phyloP scores from a whole-genome alignment of 2,888 invertebrate genomes.

The Morpho deidamia region DNA sequence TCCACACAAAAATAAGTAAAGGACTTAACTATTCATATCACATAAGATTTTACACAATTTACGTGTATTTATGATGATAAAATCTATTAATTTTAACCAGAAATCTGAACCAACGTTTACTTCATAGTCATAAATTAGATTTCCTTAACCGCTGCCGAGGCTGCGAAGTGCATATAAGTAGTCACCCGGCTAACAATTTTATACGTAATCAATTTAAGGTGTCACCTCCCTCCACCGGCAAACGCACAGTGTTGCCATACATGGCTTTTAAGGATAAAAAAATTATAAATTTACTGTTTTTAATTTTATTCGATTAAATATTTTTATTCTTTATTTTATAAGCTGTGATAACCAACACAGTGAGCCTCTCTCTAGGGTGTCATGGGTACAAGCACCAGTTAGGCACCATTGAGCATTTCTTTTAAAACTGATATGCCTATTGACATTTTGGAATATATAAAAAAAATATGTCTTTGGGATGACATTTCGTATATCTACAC shows the following conservation, averaged over 20 bases:
- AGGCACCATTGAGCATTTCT: too few species aligned
- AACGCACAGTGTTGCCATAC: conserved; percentile 10
- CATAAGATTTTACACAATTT: not conserved
- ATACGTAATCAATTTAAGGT: conserved; percentile 67
- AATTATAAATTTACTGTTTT: not conserved
- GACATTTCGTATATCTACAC: too few species aligned
- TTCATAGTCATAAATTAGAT: conserved; percentile 42
- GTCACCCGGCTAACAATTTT: conserved; percentile 58
- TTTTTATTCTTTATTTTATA: too few species aligned
- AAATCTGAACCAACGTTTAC: not conserved
- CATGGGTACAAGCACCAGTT: too few species aligned
- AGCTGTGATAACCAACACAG: too few species aligned
- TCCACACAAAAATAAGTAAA: too few species aligned
- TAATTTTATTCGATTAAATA: not conserved
- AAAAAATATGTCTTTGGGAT: too few species aligned
- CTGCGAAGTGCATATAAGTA: conserved; percentile 63
- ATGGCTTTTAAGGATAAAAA: not conserved
- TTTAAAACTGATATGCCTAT: too few species aligned
- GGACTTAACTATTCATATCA: too few species aligned
- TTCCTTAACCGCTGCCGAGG: conserved; percentile 38
- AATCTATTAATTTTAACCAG: not conserved
- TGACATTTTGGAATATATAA: too few species aligned
- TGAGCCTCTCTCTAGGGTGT: too few species aligned
- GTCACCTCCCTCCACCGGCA: conserved; percentile 37
- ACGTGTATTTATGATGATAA: not conserved